These are phyloP conservation scores for Thymallus thymallus DNA, from an alignment of 2,113 vertebrate genomes.

Conservation along the genomic window DNA sequence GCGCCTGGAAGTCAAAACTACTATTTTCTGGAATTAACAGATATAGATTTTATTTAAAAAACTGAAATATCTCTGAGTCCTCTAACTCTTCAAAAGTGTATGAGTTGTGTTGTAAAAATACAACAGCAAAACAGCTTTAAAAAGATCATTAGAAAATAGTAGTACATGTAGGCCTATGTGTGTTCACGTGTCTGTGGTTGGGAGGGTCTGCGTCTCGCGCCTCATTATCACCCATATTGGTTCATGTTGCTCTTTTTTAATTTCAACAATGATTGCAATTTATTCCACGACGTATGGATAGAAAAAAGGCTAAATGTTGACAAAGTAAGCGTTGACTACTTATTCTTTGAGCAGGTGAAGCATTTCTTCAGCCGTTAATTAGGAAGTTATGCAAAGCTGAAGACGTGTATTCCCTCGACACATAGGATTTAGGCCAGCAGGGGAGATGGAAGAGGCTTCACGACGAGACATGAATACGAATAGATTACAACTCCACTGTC, in stretches of 20 bases:
- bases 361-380: neutral
- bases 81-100: neutral
- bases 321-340: neutral
- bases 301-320: neutral
- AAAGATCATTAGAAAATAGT: too few relatives aligned
- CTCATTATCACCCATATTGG: too few relatives aligned
- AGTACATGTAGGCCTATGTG: too few relatives aligned
- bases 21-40: constrained; percentile 27
- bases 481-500: constrained; percentile 30
- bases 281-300: neutral
- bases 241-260: too few relatives aligned
- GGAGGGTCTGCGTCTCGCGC: too few relatives aligned
- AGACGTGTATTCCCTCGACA: constrained; percentile 38
- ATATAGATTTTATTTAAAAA: constrained; percentile 29
- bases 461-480: constrained; percentile 56
- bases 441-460: constrained; percentile 48
- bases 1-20: constrained; percentile 33
- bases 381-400: neutral
- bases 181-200: too few relatives aligned
- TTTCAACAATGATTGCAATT: too few relatives aligned
- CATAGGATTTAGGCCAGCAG: constrained; percentile 43
- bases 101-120: too few relatives aligned
- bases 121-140: too few relatives aligned
- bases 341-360: neutral
- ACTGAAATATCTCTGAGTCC: constrained; percentile 21